A percentile compares a stretch with the other conserved stretches of the same genome.
phyloP scores from a whole-genome alignment of 2,888 invertebrate species.

The Ceraclea dissimilis region DNA sequence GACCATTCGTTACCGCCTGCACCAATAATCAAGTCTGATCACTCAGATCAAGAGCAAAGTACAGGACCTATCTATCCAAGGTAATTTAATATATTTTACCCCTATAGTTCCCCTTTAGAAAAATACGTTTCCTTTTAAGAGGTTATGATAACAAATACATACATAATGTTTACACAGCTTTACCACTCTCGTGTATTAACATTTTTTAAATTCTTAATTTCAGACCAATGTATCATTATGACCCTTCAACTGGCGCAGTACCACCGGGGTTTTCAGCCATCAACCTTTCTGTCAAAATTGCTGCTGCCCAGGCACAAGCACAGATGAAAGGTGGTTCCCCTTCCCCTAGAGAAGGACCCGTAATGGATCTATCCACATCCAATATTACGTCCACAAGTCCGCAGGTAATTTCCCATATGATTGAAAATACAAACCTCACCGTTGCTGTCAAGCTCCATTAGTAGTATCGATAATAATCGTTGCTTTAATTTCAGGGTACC shows the following conservation, averaged over 20 bases:
- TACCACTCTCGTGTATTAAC: too few species aligned
- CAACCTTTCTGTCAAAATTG: conserved; percentile 79
- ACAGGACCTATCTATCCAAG: conserved; percentile 69
- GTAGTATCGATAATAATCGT: neutral
- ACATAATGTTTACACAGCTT: neutral
- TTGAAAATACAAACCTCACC: neutral
- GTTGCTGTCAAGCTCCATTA: neutral
- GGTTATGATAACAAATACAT: neutral
- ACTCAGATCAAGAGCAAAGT: conserved; percentile 55
- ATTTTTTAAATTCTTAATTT: neutral
- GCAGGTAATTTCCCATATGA: conserved; percentile 52
- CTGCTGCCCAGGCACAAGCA: conserved; percentile 56
- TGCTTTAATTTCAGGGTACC: conserved; percentile 47
- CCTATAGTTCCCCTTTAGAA: conserved; percentile 1
- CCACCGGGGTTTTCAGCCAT: conserved; percentile 74
- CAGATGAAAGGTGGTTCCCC: conserved; percentile 60
- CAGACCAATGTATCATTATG: conserved; percentile 80
- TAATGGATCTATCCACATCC: conserved; percentile 80
- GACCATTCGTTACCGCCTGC: conserved; percentile 49
- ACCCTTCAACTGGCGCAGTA: conserved; percentile 61
- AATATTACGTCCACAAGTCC: conserved; percentile 79
- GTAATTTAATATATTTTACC: conserved; percentile 36
- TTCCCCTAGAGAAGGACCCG: conserved; percentile 68
- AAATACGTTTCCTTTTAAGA: neutral
- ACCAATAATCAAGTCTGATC: conserved; percentile 62